phyloP scores from a whole-genome alignment of 2,888 invertebrate genomes.

The Strigamia transsilvanica region DNA sequence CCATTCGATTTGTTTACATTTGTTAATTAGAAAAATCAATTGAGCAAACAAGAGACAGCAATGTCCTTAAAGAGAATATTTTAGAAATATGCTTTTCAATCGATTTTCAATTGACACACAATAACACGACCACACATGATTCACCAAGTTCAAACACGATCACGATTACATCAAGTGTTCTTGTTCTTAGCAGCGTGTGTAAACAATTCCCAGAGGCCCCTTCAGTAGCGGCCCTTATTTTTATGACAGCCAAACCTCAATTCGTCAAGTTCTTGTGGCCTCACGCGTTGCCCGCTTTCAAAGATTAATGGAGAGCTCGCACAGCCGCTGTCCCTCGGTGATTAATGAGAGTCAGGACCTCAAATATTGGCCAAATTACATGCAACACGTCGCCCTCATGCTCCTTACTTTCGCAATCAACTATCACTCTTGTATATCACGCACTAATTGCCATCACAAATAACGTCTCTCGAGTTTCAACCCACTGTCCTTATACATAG shows the following conservation, averaged over 20 bases:
- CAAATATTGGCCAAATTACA: conserved; percentile 44
- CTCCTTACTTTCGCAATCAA: conserved; percentile 42
- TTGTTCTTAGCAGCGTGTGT: background rate
- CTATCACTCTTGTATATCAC: conserved; percentile 44
- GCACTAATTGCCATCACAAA: conserved; percentile 36
- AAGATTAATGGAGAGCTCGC: conserved; percentile 44
- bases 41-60: too few relatives aligned
- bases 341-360: conserved; percentile 44
- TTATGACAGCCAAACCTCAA: conserved; percentile 39
- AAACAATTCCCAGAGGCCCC: conserved; percentile 31
- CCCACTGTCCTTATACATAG: background rate
- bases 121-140: conserved; percentile 11
- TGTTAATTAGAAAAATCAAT: too few relatives aligned
- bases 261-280: conserved; percentile 44
- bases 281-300: conserved; percentile 33
- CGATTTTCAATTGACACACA: conserved; percentile 14
- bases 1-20: too few relatives aligned
- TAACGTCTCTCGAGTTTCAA: background rate
- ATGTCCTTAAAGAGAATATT: too few relatives aligned
- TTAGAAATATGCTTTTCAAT: background rate
- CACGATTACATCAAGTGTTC: conserved; percentile 4
- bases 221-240: conserved; percentile 7
- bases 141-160: conserved; percentile 20
- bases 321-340: conserved; percentile 39
- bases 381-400: conserved; percentile 33